These are phyloP conservation scores for Pogona vitticeps DNA, from an alignment of 2,113 vertebrate species.

Conservation along the genomic window DNA sequence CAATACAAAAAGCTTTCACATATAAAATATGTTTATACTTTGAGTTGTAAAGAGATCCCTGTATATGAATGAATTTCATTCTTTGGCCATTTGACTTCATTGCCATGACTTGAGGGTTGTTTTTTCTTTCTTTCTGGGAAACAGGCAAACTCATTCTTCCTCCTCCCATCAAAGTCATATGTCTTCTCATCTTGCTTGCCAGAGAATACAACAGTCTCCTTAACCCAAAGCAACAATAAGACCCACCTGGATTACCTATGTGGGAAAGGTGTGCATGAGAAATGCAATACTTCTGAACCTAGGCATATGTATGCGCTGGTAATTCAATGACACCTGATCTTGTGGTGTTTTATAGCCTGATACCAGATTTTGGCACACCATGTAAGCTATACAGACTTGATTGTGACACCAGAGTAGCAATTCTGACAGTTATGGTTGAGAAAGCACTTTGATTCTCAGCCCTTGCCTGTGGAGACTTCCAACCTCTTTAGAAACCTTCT, in stretches of 20 bases:
- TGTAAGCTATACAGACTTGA: rapidly evolving
- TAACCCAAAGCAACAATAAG: background rate
- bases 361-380: rapidly evolving
- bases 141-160: rapidly evolving
- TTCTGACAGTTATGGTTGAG: background rate
- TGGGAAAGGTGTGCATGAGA: background rate
- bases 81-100: background rate
- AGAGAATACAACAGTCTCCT: rapidly evolving
- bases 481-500: slow-evolving; percentile 35
- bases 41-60: background rate
- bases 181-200: rapidly evolving
- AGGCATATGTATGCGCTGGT: rapidly evolving
- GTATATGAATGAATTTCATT: background rate
- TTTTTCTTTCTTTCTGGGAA: background rate
- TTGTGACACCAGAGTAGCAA: slow-evolving; percentile 14
- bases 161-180: rapidly evolving
- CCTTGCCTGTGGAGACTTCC: slow-evolving; percentile 1
- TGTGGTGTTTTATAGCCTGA: background rate
- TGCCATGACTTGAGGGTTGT: background rate
- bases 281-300: background rate
- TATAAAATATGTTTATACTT: background rate
- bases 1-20: background rate
- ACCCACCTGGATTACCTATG: rapidly evolving
- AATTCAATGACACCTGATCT: background rate
- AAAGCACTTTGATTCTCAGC: slow-evolving; percentile 18